Conservation (phyloP, 2,797 vertebrate species). For the Danio choprae region DNA sequence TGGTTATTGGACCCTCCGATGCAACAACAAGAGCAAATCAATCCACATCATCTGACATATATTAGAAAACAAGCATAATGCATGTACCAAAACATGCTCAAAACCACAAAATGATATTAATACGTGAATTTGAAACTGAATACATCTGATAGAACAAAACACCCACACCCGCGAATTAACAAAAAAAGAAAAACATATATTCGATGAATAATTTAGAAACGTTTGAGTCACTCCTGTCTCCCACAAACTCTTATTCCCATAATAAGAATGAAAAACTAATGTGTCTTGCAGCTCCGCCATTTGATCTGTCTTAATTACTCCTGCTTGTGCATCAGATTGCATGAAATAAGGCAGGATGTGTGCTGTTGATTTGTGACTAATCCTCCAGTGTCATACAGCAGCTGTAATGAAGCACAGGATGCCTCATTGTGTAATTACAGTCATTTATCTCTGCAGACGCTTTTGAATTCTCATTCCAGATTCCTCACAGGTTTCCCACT, state of each 20-base stretch:
- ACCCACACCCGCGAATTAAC: neutral
- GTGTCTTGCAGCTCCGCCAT: neutral
- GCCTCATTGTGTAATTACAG: constrained; percentile 72
- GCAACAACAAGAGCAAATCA: neutral
- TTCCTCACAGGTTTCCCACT: neutral
- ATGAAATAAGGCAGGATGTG: constrained; percentile 67
- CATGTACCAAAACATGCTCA: neutral
- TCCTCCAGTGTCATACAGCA: constrained; percentile 62
- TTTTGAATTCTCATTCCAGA: constrained; percentile 2
- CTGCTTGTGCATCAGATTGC: neutral
- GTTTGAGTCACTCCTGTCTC: neutral
- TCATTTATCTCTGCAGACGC: constrained; percentile 67
- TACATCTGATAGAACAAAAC: neutral
- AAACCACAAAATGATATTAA: neutral
- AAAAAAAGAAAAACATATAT: neutral
- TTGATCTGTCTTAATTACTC: constrained; percentile 32
- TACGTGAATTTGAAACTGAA: neutral
- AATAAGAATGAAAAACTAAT: neutral
- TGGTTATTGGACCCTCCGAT: neutral
- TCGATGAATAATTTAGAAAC: neutral
- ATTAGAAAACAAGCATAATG: neutral
- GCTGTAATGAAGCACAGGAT: constrained; percentile 71
- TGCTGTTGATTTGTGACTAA: constrained; percentile 70
- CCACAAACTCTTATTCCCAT: neutral
- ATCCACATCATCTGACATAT: neutral